These are phyloP conservation scores for Drosophila hamatofila DNA, from an alignment of 2,888 invertebrate genomes.

Conservation along the genomic window DNA sequence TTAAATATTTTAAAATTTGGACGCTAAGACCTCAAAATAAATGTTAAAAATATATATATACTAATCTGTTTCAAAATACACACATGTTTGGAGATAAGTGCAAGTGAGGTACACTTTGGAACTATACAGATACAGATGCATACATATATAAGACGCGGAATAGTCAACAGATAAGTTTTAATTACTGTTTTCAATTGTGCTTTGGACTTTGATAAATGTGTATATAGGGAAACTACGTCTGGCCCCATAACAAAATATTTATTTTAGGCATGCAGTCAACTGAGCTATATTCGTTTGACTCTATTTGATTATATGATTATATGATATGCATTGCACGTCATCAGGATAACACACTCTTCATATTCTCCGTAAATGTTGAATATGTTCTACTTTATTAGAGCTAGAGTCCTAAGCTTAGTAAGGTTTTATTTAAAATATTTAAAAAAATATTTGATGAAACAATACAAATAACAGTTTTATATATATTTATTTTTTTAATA, in stretches of 20 bases:
- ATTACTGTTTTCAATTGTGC: neutral
- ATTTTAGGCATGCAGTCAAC: too few relatives aligned
- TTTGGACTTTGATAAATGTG: slow-evolving; percentile 11
- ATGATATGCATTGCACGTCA: too few relatives aligned
- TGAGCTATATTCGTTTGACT: neutral
- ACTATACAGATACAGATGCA: neutral
- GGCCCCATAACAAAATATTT: neutral
- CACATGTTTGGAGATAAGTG: neutral
- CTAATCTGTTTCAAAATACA: neutral
- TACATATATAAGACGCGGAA: neutral
- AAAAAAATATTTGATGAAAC: too few relatives aligned
- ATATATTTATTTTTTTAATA: too few relatives aligned
- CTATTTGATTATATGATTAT: too few relatives aligned
- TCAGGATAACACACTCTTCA: too few relatives aligned
- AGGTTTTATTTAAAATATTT: too few relatives aligned
- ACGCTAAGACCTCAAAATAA: slow-evolving; percentile 50
- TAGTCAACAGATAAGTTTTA: slow-evolving; percentile 2
- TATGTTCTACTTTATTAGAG: too few relatives aligned
- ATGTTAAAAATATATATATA: slow-evolving; percentile 24
- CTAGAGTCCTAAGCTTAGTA: too few relatives aligned
- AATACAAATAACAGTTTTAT: too few relatives aligned
- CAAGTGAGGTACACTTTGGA: neutral
- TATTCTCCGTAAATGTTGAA: too few relatives aligned
- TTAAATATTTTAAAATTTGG: slow-evolving; percentile 37
- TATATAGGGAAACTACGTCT: neutral